Evolutionary conservation across 2,888 invertebrate genomes (phyloP).

Genomic region (Drosophila eohydei): DNA sequence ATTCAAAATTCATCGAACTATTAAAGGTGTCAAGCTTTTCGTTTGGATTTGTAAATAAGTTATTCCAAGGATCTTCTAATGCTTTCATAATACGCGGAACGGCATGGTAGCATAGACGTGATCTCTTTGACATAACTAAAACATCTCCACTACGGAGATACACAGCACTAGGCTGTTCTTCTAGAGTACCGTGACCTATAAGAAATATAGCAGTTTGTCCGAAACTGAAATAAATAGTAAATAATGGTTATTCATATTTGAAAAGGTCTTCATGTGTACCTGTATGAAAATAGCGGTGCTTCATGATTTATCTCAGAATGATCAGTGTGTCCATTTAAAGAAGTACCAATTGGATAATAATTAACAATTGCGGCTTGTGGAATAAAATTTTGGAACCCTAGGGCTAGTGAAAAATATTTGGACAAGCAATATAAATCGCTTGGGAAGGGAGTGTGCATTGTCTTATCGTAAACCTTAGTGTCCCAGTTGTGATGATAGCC

Average conservation of each 20-base stretch:
- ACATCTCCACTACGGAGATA: slow-evolving; percentile 95
- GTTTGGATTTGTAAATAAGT: slow-evolving; percentile 2
- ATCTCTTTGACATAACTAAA: slow-evolving; percentile 93
- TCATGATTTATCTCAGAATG: slow-evolving; percentile 94
- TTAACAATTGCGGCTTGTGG: slow-evolving; percentile 98
- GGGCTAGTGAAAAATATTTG: slow-evolving; percentile 87
- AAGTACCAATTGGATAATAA: slow-evolving; percentile 97
- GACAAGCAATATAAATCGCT: slow-evolving; percentile 89
- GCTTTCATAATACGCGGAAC: slow-evolving; percentile 93
- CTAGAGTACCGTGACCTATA: slow-evolving; percentile 92
- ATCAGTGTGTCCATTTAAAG: slow-evolving; percentile 97
- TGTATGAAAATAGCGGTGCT: slow-evolving; percentile 96
- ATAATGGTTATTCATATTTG: neutral
- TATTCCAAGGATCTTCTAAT: slow-evolving; percentile 85
- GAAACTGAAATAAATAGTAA: slow-evolving; percentile 88
- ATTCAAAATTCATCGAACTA: slow-evolving; percentile 12
- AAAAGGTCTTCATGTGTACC: slow-evolving; percentile 85
- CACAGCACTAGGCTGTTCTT: slow-evolving; percentile 89
- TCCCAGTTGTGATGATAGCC: slow-evolving; percentile 99
- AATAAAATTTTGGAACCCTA: slow-evolving; percentile 87
- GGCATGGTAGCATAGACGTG: slow-evolving; percentile 96
- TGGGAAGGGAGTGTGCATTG: slow-evolving; percentile 89
- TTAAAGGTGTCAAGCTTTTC: slow-evolving; percentile 11
- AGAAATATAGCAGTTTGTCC: slow-evolving; percentile 98
- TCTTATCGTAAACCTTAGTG: slow-evolving; percentile 93